Conservation (phyloP, 2,797 vertebrate species). For the Protonibea diacanthus region DNA sequence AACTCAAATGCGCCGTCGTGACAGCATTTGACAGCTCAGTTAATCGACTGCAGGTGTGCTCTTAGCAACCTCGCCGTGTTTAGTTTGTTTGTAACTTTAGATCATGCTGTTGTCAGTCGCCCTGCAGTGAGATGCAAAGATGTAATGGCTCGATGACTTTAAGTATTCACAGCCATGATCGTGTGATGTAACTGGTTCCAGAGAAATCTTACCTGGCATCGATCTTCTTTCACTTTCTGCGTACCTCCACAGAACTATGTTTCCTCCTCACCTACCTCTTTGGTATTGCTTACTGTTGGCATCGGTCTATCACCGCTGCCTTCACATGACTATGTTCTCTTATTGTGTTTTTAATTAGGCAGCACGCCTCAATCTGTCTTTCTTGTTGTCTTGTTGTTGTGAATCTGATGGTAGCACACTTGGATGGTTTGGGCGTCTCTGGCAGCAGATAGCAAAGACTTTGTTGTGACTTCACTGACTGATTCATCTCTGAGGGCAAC, state of each 20-base stretch:
- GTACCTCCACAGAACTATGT: slow-evolving; percentile 38
- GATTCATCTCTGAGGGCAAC: neutral
- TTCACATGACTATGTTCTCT: neutral
- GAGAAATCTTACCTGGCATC: slow-evolving; percentile 21
- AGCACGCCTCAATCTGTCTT: neutral
- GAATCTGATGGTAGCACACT: neutral
- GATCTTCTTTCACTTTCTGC: neutral
- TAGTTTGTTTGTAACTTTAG: slow-evolving; percentile 5
- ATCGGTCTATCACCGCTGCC: neutral
- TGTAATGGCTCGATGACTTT: neutral
- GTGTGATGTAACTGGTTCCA: neutral
- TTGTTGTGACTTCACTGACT: slow-evolving; percentile 30
- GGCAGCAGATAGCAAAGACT: neutral
- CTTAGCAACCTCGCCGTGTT: neutral
- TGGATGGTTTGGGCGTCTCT: neutral
- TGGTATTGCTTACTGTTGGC: neutral
- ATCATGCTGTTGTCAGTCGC: neutral
- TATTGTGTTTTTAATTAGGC: neutral
- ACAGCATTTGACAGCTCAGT: neutral
- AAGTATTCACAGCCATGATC: neutral
- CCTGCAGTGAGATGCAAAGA: neutral
- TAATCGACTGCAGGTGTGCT: neutral
- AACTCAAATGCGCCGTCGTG: no score
- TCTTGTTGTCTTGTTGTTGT: neutral
- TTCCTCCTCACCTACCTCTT: neutral